phyloP scores from a whole-genome alignment of 2,797 vertebrate genomes.

The Cheirogaleus major region DNA sequence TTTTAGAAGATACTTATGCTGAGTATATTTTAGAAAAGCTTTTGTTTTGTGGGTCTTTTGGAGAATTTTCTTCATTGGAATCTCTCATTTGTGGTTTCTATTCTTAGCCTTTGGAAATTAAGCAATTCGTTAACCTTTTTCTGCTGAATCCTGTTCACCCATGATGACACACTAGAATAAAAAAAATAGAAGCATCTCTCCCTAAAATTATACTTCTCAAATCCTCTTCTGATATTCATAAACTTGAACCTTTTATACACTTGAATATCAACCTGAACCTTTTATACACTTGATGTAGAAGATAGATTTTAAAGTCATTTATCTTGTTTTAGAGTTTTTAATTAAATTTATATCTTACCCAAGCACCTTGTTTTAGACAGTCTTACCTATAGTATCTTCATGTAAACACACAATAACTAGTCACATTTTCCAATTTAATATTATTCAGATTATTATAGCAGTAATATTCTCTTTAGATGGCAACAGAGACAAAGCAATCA shows the following conservation, averaged over 20 bases:
- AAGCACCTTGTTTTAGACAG: not conserved
- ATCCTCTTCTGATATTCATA: not conserved
- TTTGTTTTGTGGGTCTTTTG: not conserved
- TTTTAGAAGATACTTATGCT: not conserved
- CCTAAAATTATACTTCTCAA: not conserved
- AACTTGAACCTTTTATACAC: not conserved
- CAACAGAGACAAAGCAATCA: not conserved
- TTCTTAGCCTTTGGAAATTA: not conserved
- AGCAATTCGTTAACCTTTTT: not conserved
- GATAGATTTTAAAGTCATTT: not conserved
- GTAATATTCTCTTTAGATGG: not conserved
- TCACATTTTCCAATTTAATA: not conserved
- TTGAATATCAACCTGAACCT: not conserved
- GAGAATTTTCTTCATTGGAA: not conserved
- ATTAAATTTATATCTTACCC: not conserved
- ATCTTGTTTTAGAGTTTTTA: not conserved
- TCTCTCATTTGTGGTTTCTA: not conserved
- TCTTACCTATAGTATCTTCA: not conserved
- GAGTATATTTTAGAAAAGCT: not conserved
- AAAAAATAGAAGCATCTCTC: not conserved
- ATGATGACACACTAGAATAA: not conserved
- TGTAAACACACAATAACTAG: not conserved
- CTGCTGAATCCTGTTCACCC: not conserved
- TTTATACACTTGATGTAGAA: not conserved
- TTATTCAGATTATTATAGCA: not conserved